phyloP scores from a whole-genome alignment of 2,888 invertebrate genomes.

The Andrena camellia region DNA sequence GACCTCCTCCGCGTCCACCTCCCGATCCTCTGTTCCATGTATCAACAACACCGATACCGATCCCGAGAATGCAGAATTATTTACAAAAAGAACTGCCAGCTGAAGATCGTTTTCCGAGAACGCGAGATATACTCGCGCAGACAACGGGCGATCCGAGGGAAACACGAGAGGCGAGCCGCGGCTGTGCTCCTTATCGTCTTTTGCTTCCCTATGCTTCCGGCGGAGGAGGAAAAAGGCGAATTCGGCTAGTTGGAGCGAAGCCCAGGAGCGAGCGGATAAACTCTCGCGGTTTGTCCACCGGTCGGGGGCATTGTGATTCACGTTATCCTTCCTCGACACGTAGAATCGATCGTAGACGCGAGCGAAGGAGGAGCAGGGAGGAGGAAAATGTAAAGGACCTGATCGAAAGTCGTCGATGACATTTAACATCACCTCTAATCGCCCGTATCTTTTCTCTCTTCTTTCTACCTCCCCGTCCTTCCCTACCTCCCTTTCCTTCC shows the following conservation, averaged over 20 bases:
- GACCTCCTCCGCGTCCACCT: not conserved
- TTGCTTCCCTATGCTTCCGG: not conserved
- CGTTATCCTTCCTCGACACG: conserved; percentile 24
- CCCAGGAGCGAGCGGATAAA: not conserved
- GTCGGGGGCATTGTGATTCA: not conserved
- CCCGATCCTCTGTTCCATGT: not conserved
- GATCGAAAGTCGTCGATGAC: conserved; percentile 48
- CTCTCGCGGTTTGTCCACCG: not conserved
- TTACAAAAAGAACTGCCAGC: not conserved
- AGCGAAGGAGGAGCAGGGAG: not conserved
- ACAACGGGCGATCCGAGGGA: not conserved
- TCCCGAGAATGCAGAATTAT: not conserved
- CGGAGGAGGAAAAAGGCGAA: not conserved
- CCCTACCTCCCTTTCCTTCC: no score
- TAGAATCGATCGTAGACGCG: conserved; percentile 28
- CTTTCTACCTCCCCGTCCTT: no score
- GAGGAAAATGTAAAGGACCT: conserved; percentile 51
- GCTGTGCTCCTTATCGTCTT: not conserved
- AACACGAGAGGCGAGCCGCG: not conserved
- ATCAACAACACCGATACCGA: not conserved
- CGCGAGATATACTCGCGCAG: not conserved
- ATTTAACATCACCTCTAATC: conserved; percentile 16
- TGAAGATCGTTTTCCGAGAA: not conserved
- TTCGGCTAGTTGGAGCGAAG: not conserved
- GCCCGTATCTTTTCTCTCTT: conserved; percentile 46